Percentiles rank a stretch among this genome's conserved stretches.
Conservation (phyloP, 2,797 vertebrate species). For the Myoxocephalus aenaeus region DNA sequence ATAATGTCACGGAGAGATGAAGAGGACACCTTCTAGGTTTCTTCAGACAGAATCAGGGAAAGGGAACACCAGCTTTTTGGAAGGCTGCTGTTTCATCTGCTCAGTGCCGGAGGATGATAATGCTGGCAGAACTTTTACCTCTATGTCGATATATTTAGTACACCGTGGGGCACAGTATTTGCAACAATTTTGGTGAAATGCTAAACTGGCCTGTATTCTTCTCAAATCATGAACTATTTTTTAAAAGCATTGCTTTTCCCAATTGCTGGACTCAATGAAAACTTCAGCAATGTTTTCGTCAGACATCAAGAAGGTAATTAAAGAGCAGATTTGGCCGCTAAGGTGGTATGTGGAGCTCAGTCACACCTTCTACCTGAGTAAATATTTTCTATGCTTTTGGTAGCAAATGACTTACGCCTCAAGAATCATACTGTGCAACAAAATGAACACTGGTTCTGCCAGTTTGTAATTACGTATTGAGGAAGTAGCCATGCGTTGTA, state of each 20-base stretch:
- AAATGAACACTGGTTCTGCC: conserved; percentile 12
- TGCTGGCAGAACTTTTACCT: conserved; percentile 37
- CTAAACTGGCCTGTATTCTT: conserved; percentile 37
- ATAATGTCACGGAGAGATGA: conserved; percentile 81
- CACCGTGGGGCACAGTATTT: conserved; percentile 36
- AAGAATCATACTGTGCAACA: conserved; percentile 47
- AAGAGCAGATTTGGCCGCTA: conserved; percentile 16
- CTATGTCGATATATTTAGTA: conserved; percentile 34
- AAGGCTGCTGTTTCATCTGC: conserved; percentile 44
- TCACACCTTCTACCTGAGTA: conserved; percentile 32
- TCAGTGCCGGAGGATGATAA: conserved; percentile 34
- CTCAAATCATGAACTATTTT: conserved; percentile 43
- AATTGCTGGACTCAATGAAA: conserved; percentile 41
- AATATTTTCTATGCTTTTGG: conserved; percentile 31
- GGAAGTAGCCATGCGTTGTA: conserved; percentile 37
- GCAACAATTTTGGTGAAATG: conserved; percentile 35
- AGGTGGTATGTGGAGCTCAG: conserved; percentile 32
- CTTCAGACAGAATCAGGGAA: conserved; percentile 46
- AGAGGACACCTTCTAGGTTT: conserved; percentile 76
- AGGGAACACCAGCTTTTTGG: conserved; percentile 59
- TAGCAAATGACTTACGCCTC: conserved; percentile 27
- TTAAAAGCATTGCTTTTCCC: conserved; percentile 38
- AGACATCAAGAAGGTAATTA: conserved; percentile 5
- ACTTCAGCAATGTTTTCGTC: conserved; percentile 29
- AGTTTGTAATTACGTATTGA: conserved; percentile 42